Conservation (phyloP, 2,888 invertebrate genomes). For the Luperina testacea region DNA sequence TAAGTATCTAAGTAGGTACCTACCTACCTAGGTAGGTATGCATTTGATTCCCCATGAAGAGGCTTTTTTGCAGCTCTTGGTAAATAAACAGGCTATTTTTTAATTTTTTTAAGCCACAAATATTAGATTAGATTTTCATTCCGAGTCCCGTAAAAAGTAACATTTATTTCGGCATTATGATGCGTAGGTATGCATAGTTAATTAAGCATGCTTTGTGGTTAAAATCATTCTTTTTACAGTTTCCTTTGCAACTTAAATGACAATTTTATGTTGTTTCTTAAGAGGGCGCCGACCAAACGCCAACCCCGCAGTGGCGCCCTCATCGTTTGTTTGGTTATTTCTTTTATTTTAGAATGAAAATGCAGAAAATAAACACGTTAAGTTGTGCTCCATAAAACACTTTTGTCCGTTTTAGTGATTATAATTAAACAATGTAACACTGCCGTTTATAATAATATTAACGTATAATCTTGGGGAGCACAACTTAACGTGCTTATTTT, state of each 20-base stretch:
- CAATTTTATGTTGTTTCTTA: background rate
- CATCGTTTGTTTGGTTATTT: too few species aligned
- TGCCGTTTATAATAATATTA: too few species aligned
- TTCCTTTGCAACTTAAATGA: background rate
- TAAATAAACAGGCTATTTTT: background rate
- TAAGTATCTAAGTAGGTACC: constrained; percentile 46
- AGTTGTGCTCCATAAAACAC: too few species aligned
- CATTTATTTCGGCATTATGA: background rate
- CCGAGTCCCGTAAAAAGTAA: background rate
- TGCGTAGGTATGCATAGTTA: background rate
- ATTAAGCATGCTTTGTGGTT: background rate
- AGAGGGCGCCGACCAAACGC: too few species aligned
- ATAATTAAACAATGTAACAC: too few species aligned
- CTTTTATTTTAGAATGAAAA: too few species aligned
- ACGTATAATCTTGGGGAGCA: too few species aligned
- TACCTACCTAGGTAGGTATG: constrained; percentile 33
- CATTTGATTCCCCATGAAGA: background rate
- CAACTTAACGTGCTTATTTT: too few species aligned
- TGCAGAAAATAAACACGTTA: too few species aligned
- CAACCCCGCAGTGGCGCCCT: too few species aligned
- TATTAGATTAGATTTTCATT: background rate
- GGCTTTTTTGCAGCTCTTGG: background rate
- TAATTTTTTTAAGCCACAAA: background rate
- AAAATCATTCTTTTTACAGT: background rate
- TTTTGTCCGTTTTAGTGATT: too few species aligned